Evolutionary conservation across 2,888 invertebrate genomes (phyloP).

Genomic region (Salticus scenicus): DNA sequence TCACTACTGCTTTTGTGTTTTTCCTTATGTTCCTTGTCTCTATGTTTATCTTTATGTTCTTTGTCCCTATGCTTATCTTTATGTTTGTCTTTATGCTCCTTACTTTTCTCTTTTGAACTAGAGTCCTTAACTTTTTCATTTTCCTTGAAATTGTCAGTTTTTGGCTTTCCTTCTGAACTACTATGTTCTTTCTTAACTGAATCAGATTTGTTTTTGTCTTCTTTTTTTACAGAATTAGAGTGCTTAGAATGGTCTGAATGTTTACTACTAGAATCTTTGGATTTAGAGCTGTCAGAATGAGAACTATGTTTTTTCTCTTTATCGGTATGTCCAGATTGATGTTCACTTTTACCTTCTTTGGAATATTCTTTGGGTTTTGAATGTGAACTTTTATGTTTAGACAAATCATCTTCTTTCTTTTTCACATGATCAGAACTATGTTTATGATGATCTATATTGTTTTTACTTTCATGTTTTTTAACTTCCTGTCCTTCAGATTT

Average conservation of each 20-base stretch:
- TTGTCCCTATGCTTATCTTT: slow-evolving; percentile 61
- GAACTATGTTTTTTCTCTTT: slow-evolving; percentile 47
- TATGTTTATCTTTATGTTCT: slow-evolving; percentile 36
- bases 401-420: slow-evolving; percentile 47
- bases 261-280: slow-evolving; percentile 40
- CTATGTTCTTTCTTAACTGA: slow-evolving; percentile 20
- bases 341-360: slow-evolving; percentile 28
- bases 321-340: slow-evolving; percentile 26
- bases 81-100: slow-evolving; percentile 56
- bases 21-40: slow-evolving; percentile 25
- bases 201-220: slow-evolving; percentile 31
- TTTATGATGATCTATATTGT: slow-evolving; percentile 34
- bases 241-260: slow-evolving; percentile 45
- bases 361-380: slow-evolving; percentile 42
- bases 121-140: slow-evolving; percentile 57
- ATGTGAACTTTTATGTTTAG: slow-evolving; percentile 23
- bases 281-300: slow-evolving; percentile 28
- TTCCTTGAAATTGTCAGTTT: slow-evolving; percentile 61
- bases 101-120: slow-evolving; percentile 36
- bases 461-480: slow-evolving; percentile 48
- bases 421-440: slow-evolving; percentile 62
- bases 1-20: slow-evolving; percentile 33
- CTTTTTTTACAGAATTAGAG: slow-evolving; percentile 21
- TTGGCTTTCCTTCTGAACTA: slow-evolving; percentile 41
- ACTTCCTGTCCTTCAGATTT: slow-evolving; percentile 41